Percentiles rank a stretch among this genome's conserved stretches.
Conservation (phyloP, 1,140 invertebrate genomes). For the Drosophila santomea region DNA sequence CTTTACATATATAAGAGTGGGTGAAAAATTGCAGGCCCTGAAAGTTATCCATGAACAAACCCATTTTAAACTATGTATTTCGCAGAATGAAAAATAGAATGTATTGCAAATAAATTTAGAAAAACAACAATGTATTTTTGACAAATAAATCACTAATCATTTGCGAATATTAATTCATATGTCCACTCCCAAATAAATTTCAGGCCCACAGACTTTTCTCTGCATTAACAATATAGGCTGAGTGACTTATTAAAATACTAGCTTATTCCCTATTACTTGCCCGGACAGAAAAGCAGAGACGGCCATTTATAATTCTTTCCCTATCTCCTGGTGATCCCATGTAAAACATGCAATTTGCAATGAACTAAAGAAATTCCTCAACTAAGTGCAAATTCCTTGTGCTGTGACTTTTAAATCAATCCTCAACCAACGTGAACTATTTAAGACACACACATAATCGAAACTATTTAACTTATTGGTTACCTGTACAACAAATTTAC, state of each 20-base stretch:
- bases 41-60: slow-evolving; percentile 4
- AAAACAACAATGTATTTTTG: not conserved
- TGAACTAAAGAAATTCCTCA: slow-evolving; percentile 29
- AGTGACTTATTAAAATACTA: slow-evolving; percentile 27
- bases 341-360: slow-evolving; percentile 10
- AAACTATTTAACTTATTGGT: slow-evolving; percentile 56
- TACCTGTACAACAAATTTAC: slow-evolving; percentile 72
- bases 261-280: slow-evolving; percentile 12
- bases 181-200: not conserved
- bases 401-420: slow-evolving; percentile 25
- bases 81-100: no score
- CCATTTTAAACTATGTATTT: not conserved
- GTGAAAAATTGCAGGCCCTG: slow-evolving; percentile 5
- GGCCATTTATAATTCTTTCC: slow-evolving; percentile 26
- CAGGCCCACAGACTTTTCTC: slow-evolving; percentile 2
- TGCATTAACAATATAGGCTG: slow-evolving; percentile 34
- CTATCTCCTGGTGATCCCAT: slow-evolving; percentile 25
- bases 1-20: slow-evolving; percentile 16
- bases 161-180: not conserved
- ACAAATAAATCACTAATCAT: slow-evolving; percentile 15
- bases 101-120: not conserved
- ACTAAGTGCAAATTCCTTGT: slow-evolving; percentile 27
- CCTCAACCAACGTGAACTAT: slow-evolving; percentile 23
- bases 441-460: slow-evolving; percentile 16
- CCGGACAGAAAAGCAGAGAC: slow-evolving; percentile 35